phyloP scores from a whole-genome alignment of 2,797 vertebrate genomes.

The Poeciliopsis gracilis region DNA sequence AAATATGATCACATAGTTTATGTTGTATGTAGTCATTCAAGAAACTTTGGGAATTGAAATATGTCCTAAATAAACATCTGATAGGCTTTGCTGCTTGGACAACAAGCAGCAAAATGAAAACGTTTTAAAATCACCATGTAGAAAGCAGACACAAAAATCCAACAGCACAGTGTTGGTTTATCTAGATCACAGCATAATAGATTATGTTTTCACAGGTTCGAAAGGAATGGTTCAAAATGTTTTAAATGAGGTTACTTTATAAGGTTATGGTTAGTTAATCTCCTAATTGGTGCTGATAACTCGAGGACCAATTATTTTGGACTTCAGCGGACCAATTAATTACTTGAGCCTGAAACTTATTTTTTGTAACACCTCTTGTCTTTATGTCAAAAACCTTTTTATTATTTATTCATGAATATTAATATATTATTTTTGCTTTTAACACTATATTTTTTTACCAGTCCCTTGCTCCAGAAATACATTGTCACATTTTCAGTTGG shows the following conservation, averaged over 20 bases:
- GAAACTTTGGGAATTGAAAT: background rate
- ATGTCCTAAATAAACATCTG: background rate
- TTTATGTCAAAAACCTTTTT: background rate
- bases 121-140: background rate
- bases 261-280: background rate
- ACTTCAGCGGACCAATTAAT: too few species aligned
- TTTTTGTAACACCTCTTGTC: background rate
- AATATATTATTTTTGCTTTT: background rate
- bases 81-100: background rate
- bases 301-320: too few species aligned
- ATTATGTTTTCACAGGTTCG: background rate
- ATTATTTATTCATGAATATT: background rate
- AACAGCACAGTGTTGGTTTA: background rate
- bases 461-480: background rate
- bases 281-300: background rate
- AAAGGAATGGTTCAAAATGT: background rate
- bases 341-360: too few species aligned
- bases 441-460: background rate
- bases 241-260: background rate
- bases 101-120: background rate
- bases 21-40: background rate
- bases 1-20: background rate
- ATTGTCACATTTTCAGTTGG: background rate
- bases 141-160: background rate
- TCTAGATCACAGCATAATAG: background rate